phyloP scores from a whole-genome alignment of 2,113 vertebrate species.

The Centropus bengalensis region DNA sequence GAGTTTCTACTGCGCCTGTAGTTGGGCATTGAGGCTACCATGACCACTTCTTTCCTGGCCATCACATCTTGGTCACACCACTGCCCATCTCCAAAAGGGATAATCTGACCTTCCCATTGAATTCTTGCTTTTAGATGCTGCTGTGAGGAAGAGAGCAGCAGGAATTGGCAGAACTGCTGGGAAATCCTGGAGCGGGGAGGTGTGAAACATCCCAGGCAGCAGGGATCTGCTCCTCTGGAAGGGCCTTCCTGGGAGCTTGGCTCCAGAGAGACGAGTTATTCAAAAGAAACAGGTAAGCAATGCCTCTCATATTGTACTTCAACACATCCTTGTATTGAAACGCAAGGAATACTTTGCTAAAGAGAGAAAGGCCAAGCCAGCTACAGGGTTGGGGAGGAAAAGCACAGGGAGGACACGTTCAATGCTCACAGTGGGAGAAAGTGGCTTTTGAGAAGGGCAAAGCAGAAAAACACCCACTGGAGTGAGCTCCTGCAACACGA shows the following conservation, averaged over 20 bases:
- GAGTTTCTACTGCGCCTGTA: background rate
- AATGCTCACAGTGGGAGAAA: accelerated
- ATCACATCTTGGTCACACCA: background rate
- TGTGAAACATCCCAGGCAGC: background rate
- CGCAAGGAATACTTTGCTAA: background rate
- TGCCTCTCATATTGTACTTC: accelerated
- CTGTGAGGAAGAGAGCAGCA: background rate
- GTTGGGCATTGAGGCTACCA: background rate
- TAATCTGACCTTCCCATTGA: background rate
- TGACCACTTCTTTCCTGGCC: constrained; percentile 23
- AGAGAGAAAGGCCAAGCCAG: background rate
- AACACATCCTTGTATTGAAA: background rate
- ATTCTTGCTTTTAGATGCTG: background rate
- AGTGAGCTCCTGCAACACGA: background rate
- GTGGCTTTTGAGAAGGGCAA: background rate
- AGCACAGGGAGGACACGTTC: background rate
- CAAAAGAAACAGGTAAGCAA: background rate
- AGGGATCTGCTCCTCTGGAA: background rate
- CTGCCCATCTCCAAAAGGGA: background rate
- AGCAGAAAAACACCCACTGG: background rate
- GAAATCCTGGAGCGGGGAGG: background rate
- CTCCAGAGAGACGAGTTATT: background rate
- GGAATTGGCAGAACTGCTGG: background rate
- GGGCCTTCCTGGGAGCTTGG: background rate
- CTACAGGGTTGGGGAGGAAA: background rate